phyloP scores from a whole-genome alignment of 2,113 vertebrate species.

The Forbesichthys papilliferus region DNA sequence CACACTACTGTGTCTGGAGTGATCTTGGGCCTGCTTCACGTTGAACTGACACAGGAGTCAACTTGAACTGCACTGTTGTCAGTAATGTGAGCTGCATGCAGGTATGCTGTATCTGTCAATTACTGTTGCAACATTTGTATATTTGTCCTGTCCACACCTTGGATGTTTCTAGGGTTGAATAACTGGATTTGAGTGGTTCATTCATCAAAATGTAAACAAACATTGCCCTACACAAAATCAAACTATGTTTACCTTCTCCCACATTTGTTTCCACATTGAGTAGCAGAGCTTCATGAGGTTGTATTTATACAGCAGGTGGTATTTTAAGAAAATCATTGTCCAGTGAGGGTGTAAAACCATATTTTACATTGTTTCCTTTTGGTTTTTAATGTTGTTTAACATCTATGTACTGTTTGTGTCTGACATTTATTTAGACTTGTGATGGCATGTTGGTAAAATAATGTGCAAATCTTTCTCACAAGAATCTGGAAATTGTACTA shows the following conservation, averaged over 20 bases:
- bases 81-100: conserved; percentile 18
- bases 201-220: background rate
- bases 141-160: background rate
- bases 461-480: no score
- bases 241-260: background rate
- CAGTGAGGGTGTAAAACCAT: no score
- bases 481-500: no score
- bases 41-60: conserved; percentile 18
- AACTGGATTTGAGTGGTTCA: background rate
- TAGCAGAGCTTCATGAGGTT: background rate
- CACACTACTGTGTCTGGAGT: background rate
- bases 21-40: conserved; percentile 11
- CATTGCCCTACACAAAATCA: background rate
- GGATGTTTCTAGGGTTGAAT: background rate
- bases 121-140: background rate
- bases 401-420: background rate
- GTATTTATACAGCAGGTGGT: no score
- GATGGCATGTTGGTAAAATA: no score
- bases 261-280: background rate
- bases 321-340: no score
- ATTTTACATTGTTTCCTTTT: no score
- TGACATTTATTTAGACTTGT: no score
- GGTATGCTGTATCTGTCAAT: conserved; percentile 13
- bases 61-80: conserved; percentile 12
- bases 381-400: background rate